Conservation (phyloP, 2,888 invertebrate genomes). For the Glyphotaelius pellucidus region DNA sequence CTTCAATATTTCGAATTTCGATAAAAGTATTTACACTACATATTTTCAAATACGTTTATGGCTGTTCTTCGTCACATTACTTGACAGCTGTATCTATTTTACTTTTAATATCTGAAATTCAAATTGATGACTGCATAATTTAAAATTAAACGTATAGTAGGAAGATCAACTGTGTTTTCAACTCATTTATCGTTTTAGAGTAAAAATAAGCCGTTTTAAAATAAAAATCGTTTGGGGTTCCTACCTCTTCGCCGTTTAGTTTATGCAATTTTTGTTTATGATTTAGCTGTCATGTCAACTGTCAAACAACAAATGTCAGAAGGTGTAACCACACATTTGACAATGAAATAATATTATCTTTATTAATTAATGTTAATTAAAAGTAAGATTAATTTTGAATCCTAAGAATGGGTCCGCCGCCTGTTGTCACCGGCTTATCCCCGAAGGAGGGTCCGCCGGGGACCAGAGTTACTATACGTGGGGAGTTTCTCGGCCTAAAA, state of each 20-base stretch:
- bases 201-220: neutral
- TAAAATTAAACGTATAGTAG: neutral
- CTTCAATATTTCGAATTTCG: conserved; percentile 41
- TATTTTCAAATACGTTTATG: conserved; percentile 41
- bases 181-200: neutral
- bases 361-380: conserved; percentile 29
- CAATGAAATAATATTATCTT: conserved; percentile 37
- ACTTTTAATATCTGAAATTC: neutral
- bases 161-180: neutral
- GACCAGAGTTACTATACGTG: conserved; percentile 94
- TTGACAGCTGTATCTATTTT: neutral
- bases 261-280: conserved; percentile 32
- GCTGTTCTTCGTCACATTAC: conserved; percentile 15
- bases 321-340: conserved; percentile 47
- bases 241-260: neutral
- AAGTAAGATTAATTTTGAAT: conserved; percentile 18
- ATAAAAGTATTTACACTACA: conserved; percentile 52
- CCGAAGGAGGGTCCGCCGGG: conserved; percentile 99
- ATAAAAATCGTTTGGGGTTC: neutral
- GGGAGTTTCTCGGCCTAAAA: conserved; percentile 94
- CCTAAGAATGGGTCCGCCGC: conserved; percentile 82
- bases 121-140: neutral
- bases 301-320: conserved; percentile 55
- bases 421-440: conserved; percentile 96
- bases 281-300: conserved; percentile 32